Base-by-base conservation (phyloP, 92 coral and sea anemone species). In the Parazoanthus swiftii region DNA sequence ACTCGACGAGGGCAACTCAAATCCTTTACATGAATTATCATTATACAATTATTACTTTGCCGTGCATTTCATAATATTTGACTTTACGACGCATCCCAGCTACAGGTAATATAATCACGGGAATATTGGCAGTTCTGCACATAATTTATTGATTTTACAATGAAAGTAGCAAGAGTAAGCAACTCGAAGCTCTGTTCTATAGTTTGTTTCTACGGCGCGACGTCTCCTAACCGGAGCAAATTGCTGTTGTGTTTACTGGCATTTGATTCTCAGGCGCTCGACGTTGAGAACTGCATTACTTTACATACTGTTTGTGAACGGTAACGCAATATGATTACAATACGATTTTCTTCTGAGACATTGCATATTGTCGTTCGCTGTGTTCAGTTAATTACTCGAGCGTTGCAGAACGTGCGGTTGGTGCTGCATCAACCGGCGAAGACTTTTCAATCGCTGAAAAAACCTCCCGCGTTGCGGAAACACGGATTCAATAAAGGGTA, bases 371-470 rank as follows among this genome's bases (percentile, higher is more conserved):
- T 74, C 79, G 1, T 37, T 76, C 79, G 15, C 79, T 76, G 51
- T 76, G 51, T 76, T 76, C 51, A 20, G 15, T 21, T 29, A 29
- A 29, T 29, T 76, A 76, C 21, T 76, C 51, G 29, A n/a, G 15
- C 79, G n/a, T 4, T 76, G 51, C 79, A 76, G 1, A 76, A 76
- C 0, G 6, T 76, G 51, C 79, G 14, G 9, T 76, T 76, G 79
- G 9, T 76, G 79, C n/a, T 76, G 79, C 51, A 76, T 76, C 54
- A 76, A 76, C 29, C 29, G 79, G 54, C 54, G n/a, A 76, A 76
- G 79, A 76, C 79, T 76, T 37, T 29, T 29, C 33, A 29, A 29
- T 29, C 33, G 33, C 33, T 29, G 33, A 29, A 29, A 29, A 29
- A 29, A 29, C 33, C 33, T 29, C 33, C 33, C 33, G 33, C 33